These are phyloP conservation scores for Drosophila ananassae DNA, from an alignment of 1,140 invertebrate genomes.

Conservation along the genomic window DNA sequence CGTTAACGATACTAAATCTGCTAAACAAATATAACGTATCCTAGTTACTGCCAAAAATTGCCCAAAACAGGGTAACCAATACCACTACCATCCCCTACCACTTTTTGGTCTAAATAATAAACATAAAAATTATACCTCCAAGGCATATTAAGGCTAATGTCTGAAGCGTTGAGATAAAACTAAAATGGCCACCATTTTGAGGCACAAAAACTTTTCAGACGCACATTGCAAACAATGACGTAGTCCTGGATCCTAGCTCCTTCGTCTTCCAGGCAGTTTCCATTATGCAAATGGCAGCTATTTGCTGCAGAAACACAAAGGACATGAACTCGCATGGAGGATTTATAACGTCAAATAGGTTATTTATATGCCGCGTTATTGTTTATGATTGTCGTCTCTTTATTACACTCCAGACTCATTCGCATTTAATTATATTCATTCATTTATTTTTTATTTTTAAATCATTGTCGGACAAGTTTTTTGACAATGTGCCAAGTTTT, in stretches of 20 bases:
- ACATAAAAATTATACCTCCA: conserved; percentile 61
- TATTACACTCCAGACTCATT: conserved; percentile 18
- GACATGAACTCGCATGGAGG: conserved; percentile 17
- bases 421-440: conserved; percentile 48
- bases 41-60: neutral
- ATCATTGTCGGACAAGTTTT: conserved; percentile 9
- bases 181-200: conserved; percentile 22
- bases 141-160: conserved; percentile 61
- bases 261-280: conserved; percentile 6
- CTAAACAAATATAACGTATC: neutral
- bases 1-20: too few relatives aligned
- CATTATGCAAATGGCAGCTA: conserved; percentile 61
- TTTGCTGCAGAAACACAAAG: conserved; percentile 40
- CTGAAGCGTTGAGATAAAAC: conserved; percentile 39
- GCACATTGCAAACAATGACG: conserved; percentile 60
- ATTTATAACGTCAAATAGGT: conserved; percentile 63
- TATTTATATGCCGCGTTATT: conserved; percentile 69
- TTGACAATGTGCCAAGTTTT: conserved; percentile 38
- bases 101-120: conserved; percentile 49
- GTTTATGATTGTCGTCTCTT: conserved; percentile 52
- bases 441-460: conserved; percentile 11
- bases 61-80: conserved; percentile 2
- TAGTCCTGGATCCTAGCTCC: conserved; percentile 42
- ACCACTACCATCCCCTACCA: neutral
- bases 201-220: conserved; percentile 67